phyloP scores from a whole-genome alignment of 1,140 invertebrate species.

The Achroia grisella region DNA sequence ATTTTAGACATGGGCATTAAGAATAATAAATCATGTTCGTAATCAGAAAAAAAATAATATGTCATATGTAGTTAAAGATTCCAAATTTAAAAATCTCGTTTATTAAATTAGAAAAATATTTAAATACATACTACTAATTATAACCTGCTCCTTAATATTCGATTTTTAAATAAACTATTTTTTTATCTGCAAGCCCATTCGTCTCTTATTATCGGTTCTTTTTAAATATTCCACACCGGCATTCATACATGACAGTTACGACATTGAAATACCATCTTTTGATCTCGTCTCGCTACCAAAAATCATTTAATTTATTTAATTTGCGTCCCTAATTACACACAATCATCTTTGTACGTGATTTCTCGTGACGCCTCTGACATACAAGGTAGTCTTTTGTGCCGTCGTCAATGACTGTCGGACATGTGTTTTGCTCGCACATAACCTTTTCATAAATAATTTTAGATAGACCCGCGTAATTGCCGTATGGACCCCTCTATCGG shows the following conservation, averaged over 20 bases:
- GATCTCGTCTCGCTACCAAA: constrained; percentile 37
- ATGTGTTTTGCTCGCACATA: constrained; percentile 38
- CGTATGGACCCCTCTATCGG: constrained; percentile 6
- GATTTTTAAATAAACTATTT: not conserved
- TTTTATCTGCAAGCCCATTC: constrained; percentile 13
- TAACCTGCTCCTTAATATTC: no score
- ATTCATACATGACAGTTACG: not conserved
- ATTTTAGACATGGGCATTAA: no score
- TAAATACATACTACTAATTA: no score
- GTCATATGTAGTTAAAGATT: not conserved
- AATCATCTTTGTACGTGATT: constrained; percentile 46
- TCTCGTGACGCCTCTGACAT: constrained; percentile 49
- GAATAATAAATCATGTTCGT: no score
- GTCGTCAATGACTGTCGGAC: constrained; percentile 53
- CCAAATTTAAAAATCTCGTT: no score
- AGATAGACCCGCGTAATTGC: constrained; percentile 5
- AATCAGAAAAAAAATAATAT: constrained; percentile 2
- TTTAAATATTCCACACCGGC: not conserved
- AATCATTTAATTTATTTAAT: constrained; percentile 59
- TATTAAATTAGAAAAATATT: no score
- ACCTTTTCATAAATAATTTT: constrained; percentile 33
- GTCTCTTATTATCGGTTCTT: constrained; percentile 1
- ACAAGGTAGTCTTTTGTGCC: constrained; percentile 66
- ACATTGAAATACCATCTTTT: constrained; percentile 26
- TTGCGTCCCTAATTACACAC: constrained; percentile 57